A percentile compares a stretch with the other conserved stretches of the same genome.
Conservation (phyloP, 2,888 invertebrate species). For the Melinaea marsaeus region DNA sequence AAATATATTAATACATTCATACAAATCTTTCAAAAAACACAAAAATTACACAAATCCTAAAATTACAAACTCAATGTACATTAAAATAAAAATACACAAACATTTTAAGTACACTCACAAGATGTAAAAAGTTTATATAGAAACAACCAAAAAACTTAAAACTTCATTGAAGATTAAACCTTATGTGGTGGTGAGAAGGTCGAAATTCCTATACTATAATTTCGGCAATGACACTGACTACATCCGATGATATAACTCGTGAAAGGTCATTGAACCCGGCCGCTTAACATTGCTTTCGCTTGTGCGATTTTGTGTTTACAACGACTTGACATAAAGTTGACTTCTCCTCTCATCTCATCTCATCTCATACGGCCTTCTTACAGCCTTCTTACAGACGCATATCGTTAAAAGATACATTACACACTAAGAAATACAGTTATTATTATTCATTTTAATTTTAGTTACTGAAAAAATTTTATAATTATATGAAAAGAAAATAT, state of each 20-base stretch:
- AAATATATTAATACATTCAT: no score
- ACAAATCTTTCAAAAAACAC: neutral
- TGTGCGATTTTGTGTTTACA: slow-evolving; percentile 64
- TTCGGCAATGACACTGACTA: slow-evolving; percentile 79
- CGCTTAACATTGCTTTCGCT: slow-evolving; percentile 58
- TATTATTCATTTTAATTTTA: slow-evolving; percentile 18
- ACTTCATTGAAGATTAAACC: slow-evolving; percentile 52
- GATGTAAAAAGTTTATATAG: slow-evolving; percentile 27
- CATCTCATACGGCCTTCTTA: slow-evolving; percentile 50
- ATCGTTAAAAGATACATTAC: slow-evolving; percentile 34
- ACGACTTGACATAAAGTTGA: slow-evolving; percentile 53
- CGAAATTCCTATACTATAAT: slow-evolving; percentile 60
- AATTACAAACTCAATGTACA: neutral
- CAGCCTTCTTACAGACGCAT: slow-evolving; percentile 32
- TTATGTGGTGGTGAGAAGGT: slow-evolving; percentile 51
- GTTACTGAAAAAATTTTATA: neutral
- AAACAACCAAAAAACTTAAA: slow-evolving; percentile 31
- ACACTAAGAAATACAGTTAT: slow-evolving; percentile 31
- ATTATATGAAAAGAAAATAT: neutral
- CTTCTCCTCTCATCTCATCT: slow-evolving; percentile 42
- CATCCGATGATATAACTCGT: slow-evolving; percentile 76
- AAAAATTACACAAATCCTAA: neutral
- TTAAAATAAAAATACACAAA: slow-evolving; percentile 22
- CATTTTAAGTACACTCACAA: slow-evolving; percentile 19
- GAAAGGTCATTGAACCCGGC: slow-evolving; percentile 76